Conservation (phyloP, 2,113 vertebrate species). For the Toxotes jaculatrix region DNA sequence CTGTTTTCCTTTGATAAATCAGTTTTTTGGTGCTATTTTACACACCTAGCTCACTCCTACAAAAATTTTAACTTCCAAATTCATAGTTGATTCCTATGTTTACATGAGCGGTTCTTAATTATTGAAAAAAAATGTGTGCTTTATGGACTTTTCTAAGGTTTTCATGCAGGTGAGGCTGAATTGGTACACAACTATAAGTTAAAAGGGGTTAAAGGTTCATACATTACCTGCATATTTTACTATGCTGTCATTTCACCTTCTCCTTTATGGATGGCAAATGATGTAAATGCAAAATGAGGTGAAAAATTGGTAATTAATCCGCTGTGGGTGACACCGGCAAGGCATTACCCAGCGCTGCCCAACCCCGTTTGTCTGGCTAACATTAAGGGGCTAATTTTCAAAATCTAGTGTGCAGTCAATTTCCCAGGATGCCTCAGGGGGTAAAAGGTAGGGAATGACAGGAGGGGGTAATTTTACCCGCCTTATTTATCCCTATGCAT, state of each 20-base stretch:
- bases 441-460: conserved; percentile 95
- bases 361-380: conserved; percentile 94
- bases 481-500: conserved; percentile 99
- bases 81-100: neutral
- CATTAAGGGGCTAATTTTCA: conserved; percentile 99
- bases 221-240: conserved; percentile 50
- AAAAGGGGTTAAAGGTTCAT: conserved; percentile 49
- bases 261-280: conserved; percentile 51
- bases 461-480: conserved; percentile 96
- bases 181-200: neutral
- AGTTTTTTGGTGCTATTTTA: neutral
- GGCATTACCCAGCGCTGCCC: conserved; percentile 86
- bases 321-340: conserved; percentile 92
- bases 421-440: conserved; percentile 91
- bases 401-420: conserved; percentile 99
- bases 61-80: neutral
- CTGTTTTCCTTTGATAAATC: conserved; percentile 12
- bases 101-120: neutral
- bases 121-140: neutral
- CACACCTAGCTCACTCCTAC: neutral
- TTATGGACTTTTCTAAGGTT: neutral
- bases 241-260: conserved; percentile 39
- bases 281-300: conserved; percentile 80
- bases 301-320: conserved; percentile 97
- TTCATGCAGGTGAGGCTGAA: conserved; percentile 10